phyloP scores from a whole-genome alignment of 2,113 vertebrate genomes.

The Ancistrus triradiatus region DNA sequence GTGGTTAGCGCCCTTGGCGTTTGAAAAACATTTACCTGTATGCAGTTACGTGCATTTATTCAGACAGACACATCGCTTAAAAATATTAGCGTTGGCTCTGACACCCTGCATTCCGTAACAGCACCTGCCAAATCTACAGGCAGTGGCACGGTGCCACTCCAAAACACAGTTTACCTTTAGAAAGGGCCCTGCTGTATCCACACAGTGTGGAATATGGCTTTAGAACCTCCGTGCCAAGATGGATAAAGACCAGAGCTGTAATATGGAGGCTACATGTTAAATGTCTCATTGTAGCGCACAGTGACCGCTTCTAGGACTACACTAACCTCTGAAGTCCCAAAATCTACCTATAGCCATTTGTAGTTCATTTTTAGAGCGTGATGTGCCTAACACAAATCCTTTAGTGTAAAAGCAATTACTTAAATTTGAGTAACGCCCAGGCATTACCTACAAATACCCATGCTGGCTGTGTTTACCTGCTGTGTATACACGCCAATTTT shows the following conservation, averaged over 20 bases:
- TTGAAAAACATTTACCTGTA: conserved; percentile 20
- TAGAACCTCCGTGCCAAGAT: conserved; percentile 26
- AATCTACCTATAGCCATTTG: conserved; percentile 15
- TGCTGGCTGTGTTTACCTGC: no score
- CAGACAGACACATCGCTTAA: conserved; percentile 30
- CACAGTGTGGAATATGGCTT: conserved; percentile 9
- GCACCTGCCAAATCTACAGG: conserved; percentile 21
- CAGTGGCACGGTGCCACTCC: conserved; percentile 9
- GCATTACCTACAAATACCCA: no score
- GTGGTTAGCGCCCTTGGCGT: conserved; percentile 11
- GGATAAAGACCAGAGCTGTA: conserved; percentile 13
- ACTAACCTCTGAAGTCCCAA: conserved; percentile 16
- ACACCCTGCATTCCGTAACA: conserved; percentile 17
- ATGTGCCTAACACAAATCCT: neutral
- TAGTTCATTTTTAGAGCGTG: no score
- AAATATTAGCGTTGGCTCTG: conserved; percentile 48
- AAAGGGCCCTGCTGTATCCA: neutral
- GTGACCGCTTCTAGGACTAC: conserved; percentile 8
- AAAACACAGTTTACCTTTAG: neutral
- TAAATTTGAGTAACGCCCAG: no score
- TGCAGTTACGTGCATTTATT: conserved; percentile 17
- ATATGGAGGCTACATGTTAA: conserved; percentile 37
- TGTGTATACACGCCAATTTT: no score
- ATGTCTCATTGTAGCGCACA: conserved; percentile 36
- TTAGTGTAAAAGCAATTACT: neutral